Conservation (phyloP, 2,797 vertebrate species). For the Alfaro cultratus region DNA sequence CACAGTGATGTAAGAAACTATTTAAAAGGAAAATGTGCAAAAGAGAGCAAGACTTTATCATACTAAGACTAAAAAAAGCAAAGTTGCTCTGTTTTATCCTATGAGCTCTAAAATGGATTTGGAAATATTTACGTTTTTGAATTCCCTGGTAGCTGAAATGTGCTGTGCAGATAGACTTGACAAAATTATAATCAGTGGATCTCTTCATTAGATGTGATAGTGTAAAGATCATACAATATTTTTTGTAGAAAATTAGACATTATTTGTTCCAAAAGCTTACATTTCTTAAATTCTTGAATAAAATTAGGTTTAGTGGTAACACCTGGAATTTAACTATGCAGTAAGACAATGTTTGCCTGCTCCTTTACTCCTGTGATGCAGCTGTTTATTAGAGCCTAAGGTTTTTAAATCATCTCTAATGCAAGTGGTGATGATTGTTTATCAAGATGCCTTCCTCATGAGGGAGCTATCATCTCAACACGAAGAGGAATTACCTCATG, state of each 20-base stretch:
- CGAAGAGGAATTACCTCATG: constrained; percentile 90
- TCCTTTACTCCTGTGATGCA: constrained; percentile 46
- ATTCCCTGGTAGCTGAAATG: background rate
- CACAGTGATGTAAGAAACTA: background rate
- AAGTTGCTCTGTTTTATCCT: background rate
- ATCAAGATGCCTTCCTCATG: constrained; percentile 83
- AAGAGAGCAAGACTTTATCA: background rate
- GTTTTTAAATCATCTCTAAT: constrained; percentile 97
- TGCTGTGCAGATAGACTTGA: background rate
- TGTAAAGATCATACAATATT: background rate
- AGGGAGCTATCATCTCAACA: constrained; percentile 72
- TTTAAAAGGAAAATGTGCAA: background rate
- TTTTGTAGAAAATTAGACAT: background rate
- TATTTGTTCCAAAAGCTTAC: constrained; percentile 16
- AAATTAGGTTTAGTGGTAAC: background rate
- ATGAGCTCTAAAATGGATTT: background rate
- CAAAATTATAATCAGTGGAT: background rate
- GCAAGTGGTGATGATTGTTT: constrained; percentile 92
- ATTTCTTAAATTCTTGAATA: background rate
- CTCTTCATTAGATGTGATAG: background rate
- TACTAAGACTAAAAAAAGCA: background rate
- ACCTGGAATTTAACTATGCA: constrained; percentile 40
- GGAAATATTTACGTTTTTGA: background rate
- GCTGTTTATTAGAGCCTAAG: constrained; percentile 92
- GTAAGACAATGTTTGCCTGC: constrained; percentile 74